These are phyloP conservation scores for Osmerus eperlanus DNA, from an alignment of 2,113 vertebrate species.

Conservation along the genomic window DNA sequence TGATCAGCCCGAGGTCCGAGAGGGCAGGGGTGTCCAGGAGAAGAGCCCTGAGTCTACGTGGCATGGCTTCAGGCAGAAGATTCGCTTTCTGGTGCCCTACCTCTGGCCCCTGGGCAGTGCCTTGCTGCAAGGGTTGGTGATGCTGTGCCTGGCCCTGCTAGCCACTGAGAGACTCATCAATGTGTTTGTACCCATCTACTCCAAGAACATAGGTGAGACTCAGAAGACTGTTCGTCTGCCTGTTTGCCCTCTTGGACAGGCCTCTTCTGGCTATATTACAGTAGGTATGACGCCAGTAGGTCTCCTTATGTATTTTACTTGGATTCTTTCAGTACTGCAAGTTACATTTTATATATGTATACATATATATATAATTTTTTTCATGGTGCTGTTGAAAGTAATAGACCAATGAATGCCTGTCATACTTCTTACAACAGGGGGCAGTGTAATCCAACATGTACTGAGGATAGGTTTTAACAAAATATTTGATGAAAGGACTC, in stretches of 20 bases:
- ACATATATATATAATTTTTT: not conserved
- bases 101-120: slow-evolving; percentile 79
- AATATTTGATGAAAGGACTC: too few relatives aligned
- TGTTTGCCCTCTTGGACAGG: not conserved
- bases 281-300: too few relatives aligned
- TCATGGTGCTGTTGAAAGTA: not conserved
- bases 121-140: slow-evolving; percentile 76
- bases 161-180: slow-evolving; percentile 80
- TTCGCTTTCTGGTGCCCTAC: slow-evolving; percentile 76
- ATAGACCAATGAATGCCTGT: too few relatives aligned
- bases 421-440: slow-evolving; percentile 29
- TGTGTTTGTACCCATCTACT: slow-evolving; percentile 86
- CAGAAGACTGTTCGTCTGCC: too few relatives aligned
- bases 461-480: too few relatives aligned
- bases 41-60: slow-evolving; percentile 70
- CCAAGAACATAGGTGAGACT: slow-evolving; percentile 85
- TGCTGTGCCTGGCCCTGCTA: slow-evolving; percentile 81
- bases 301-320: not conserved
- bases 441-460: slow-evolving; percentile 11
- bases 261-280: not conserved
- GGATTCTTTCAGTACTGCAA: not conserved
- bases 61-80: slow-evolving; percentile 76
- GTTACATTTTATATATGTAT: not conserved
- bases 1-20: not conserved
- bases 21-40: not conserved